Conservation (phyloP, 2,888 invertebrate genomes). For the Thecocarcelia acutangulata region DNA sequence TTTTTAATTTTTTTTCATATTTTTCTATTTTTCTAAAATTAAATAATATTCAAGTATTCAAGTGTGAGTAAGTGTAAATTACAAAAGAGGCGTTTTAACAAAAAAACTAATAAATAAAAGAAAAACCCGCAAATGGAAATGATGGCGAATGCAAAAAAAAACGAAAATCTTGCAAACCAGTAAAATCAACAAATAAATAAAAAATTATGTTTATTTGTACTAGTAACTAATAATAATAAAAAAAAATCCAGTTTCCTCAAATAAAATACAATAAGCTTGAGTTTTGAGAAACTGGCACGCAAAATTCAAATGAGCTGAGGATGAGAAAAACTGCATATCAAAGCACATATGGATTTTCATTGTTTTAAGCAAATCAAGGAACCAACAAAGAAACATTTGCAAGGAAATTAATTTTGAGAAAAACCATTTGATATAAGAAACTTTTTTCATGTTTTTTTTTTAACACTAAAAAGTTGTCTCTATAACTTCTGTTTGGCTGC, state of each 20-base stretch:
- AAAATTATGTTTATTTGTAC: neutral
- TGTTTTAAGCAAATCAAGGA: too few species aligned
- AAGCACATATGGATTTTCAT: too few species aligned
- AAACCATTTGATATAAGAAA: too few species aligned
- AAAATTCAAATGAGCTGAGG: neutral
- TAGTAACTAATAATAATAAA: neutral
- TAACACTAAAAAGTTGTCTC: too few species aligned
- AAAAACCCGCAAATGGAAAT: too few species aligned
- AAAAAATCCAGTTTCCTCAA: conserved; percentile 36
- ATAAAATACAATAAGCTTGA: neutral
- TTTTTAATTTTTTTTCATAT: conserved; percentile 4
- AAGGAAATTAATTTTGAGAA: too few species aligned
- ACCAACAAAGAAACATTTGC: too few species aligned
- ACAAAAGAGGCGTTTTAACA: neutral
- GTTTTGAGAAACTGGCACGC: conserved; percentile 26
- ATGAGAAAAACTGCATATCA: too few species aligned
- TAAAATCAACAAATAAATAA: neutral
- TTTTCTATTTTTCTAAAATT: conserved; percentile 14
- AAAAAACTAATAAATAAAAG: neutral
- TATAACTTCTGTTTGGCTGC: too few species aligned
- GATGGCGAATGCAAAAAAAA: neutral
- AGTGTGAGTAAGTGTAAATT: neutral
- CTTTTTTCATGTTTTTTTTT: too few species aligned
- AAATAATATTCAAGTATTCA: conserved; percentile 12
- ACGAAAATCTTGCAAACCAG: neutral